Evolutionary conservation across 2,797 vertebrate species (phyloP).

Genomic region (Staurois parvus): DNA sequence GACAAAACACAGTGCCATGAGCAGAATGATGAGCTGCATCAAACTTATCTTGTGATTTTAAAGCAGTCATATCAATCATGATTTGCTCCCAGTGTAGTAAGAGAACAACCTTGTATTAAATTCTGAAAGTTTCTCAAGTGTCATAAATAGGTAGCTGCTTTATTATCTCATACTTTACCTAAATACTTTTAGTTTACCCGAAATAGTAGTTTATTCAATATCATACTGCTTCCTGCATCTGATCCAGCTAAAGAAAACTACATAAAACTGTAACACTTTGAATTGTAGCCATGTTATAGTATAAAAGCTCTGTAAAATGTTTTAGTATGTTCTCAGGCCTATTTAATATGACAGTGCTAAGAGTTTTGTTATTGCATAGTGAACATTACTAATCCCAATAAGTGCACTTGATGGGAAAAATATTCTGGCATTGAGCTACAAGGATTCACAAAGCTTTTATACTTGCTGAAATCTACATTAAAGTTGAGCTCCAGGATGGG

Average conservation of each 20-base stretch:
- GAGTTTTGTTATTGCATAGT: not conserved
- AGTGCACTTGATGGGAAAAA: not conserved
- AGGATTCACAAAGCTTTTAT: not conserved
- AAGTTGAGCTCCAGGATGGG: no score
- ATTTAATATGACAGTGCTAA: not conserved
- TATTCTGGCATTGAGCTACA: not conserved
- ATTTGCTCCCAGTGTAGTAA: not conserved
- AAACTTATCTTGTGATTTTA: slow-evolving; percentile 23
- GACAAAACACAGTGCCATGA: slow-evolving; percentile 21
- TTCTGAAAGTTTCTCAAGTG: not conserved
- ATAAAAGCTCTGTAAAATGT: not conserved
- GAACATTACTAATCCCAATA: not conserved
- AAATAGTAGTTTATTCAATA: not conserved
- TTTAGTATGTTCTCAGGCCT: not conserved
- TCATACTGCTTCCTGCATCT: not conserved
- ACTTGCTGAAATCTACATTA: not conserved
- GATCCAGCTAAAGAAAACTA: not conserved
- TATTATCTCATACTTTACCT: not conserved
- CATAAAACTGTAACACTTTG: not conserved
- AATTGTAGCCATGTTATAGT: not conserved
- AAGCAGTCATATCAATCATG: slow-evolving; percentile 11
- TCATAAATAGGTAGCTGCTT: not conserved
- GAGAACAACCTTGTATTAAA: not conserved
- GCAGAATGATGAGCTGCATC: slow-evolving; percentile 23
- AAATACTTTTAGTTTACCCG: not conserved